A percentile compares a stretch with the other conserved stretches of the same genome.
These are phyloP conservation scores for Acrobasis repandana DNA, from an alignment of 2,888 invertebrate species.

Conservation along the genomic window DNA sequence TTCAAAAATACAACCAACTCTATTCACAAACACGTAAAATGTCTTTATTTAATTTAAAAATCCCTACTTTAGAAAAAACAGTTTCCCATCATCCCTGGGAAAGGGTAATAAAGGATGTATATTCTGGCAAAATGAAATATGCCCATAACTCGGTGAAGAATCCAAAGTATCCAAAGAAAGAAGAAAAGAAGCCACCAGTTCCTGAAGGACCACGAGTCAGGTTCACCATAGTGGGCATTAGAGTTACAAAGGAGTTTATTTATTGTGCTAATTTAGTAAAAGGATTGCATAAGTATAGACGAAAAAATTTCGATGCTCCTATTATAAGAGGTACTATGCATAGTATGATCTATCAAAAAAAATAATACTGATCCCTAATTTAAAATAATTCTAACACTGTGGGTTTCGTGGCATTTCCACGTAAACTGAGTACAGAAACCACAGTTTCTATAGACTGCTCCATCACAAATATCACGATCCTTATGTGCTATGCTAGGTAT, in stretches of 20 bases:
- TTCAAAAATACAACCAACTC: not conserved
- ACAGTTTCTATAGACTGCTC: too few species aligned
- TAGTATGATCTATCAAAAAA: too few species aligned
- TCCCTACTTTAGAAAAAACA: slow-evolving; percentile 37
- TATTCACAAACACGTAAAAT: not conserved
- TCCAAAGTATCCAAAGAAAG: slow-evolving; percentile 51
- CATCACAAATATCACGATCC: too few species aligned
- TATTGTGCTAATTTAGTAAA: slow-evolving; percentile 57
- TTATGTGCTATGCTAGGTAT: too few species aligned
- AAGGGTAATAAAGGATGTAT: slow-evolving; percentile 50
- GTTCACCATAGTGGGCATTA: slow-evolving; percentile 65
- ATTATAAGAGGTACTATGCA: slow-evolving; percentile 60
- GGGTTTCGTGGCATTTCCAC: too few species aligned
- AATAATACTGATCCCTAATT: too few species aligned
- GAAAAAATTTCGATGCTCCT: slow-evolving; percentile 56
- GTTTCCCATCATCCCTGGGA: slow-evolving; percentile 60
- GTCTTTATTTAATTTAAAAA: slow-evolving; percentile 39
- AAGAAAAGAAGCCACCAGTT: slow-evolving; percentile 32
- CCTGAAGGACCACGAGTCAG: slow-evolving; percentile 40
- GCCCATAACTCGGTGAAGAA: slow-evolving; percentile 66
- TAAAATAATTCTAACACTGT: too few species aligned
- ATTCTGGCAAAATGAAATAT: slow-evolving; percentile 49
- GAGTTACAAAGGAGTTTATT: slow-evolving; percentile 63
- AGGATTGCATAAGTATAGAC: slow-evolving; percentile 63
- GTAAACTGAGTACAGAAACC: too few species aligned